Evolutionary conservation across 2,113 vertebrate species (phyloP).

Genomic region (Myrmophylax atrothorax): DNA sequence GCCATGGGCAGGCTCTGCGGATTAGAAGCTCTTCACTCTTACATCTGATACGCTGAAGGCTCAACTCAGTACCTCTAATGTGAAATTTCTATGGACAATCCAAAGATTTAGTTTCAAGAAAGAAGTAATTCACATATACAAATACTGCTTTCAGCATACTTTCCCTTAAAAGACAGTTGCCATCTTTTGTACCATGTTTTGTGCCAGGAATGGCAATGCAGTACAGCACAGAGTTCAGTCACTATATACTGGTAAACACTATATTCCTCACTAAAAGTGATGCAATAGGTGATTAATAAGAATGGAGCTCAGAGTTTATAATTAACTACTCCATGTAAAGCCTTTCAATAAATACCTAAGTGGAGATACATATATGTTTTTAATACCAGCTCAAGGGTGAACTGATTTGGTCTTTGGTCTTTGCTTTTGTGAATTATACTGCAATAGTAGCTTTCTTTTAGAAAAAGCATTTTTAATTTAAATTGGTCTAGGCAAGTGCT

Average conservation of each 20-base stretch:
- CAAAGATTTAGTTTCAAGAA: neutral
- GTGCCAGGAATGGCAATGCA: neutral
- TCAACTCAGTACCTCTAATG: neutral
- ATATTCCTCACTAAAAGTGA: neutral
- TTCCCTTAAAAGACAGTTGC: neutral
- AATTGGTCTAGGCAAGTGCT: neutral
- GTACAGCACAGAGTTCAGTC: neutral
- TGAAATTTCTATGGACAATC: neutral
- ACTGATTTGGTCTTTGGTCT: constrained; percentile 14
- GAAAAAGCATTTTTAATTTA: neutral
- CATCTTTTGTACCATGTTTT: neutral
- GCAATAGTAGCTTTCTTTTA: neutral
- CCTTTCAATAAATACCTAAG: constrained; percentile 9
- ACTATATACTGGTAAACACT: neutral
- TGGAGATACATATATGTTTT: neutral
- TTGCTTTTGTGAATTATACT: neutral
- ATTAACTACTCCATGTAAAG: neutral
- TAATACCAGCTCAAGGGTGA: neutral
- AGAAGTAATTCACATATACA: neutral
- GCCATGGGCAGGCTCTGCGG: accelerated
- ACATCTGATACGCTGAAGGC: neutral
- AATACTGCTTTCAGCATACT: neutral
- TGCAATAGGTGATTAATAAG: neutral
- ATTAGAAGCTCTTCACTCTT: neutral
- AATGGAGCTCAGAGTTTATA: neutral